Conservation (phyloP, 2,113 vertebrate species). For the Python bivittatus region DNA sequence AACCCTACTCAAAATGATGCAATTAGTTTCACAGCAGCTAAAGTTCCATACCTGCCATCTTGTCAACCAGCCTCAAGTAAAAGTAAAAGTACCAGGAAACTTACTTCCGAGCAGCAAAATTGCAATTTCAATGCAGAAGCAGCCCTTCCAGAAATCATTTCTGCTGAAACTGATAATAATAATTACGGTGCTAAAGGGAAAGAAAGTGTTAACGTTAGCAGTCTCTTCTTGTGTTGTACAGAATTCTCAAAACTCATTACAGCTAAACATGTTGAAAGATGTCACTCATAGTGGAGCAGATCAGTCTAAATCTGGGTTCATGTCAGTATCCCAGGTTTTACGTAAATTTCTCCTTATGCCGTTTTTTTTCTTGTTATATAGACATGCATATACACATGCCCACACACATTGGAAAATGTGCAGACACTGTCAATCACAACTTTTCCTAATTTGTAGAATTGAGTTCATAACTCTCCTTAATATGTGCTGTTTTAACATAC, state of each 20-base stretch:
- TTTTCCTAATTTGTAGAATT: not conserved
- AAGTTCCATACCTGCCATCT: not conserved
- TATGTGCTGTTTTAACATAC: not conserved
- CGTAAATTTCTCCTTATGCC: not conserved
- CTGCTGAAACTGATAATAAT: constrained; percentile 1
- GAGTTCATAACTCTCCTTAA: not conserved
- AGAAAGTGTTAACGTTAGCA: not conserved
- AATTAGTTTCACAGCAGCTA: constrained; percentile 25
- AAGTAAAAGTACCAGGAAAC: not conserved
- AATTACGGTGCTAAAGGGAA: not conserved
- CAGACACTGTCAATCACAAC: not conserved
- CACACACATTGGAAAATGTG: not conserved
- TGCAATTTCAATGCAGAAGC: not conserved
- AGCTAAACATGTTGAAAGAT: not conserved
- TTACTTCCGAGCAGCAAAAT: constrained; percentile 4
- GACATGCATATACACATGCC: not conserved
- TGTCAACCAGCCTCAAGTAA: constrained; percentile 7
- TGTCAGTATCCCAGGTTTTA: not conserved
- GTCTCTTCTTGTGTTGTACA: not conserved
- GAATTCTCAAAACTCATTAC: not conserved
- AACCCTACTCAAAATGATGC: constrained; percentile 32
- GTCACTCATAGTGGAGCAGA: not conserved
- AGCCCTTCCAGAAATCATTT: constrained; percentile 3
- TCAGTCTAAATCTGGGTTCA: not conserved
- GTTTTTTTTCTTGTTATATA: not conserved